Evolutionary conservation across 1,140 invertebrate genomes (phyloP).

Genomic region (Meloidogyne hapla): DNA sequence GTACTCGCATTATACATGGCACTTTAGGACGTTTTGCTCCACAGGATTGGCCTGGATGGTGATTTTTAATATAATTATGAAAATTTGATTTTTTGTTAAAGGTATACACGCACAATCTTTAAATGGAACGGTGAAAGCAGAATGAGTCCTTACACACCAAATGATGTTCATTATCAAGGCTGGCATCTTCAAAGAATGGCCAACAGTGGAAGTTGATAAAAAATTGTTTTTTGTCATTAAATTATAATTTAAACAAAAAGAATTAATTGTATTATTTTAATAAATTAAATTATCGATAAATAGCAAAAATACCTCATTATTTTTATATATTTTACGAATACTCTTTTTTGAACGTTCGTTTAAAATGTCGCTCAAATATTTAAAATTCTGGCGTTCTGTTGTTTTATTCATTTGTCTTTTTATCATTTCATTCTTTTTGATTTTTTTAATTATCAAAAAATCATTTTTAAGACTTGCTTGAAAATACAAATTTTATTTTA

Average conservation of each 20-base stretch:
- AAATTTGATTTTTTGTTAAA: neutral
- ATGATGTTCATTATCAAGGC: slow-evolving; percentile 48
- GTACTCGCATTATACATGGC: slow-evolving; percentile 53
- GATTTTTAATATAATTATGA: neutral
- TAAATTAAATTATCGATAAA: too few species aligned
- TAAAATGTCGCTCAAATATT: too few species aligned
- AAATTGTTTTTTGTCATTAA: neutral
- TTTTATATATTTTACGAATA: too few species aligned
- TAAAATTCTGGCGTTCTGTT: too few species aligned
- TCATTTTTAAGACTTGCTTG: too few species aligned
- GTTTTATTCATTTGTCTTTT: too few species aligned
- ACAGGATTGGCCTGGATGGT: slow-evolving; percentile 53
- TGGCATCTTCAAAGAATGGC: slow-evolving; percentile 42
- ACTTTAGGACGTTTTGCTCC: slow-evolving; percentile 53
- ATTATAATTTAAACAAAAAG: neutral
- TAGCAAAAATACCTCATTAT: too few species aligned
- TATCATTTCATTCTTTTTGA: too few species aligned
- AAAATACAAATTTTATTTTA: too few species aligned
- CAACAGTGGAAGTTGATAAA: slow-evolving; percentile 18
- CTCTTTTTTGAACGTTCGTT: too few species aligned
- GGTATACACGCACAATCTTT: slow-evolving; percentile 56
- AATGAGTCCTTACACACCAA: slow-evolving; percentile 48
- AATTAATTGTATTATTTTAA: too few species aligned
- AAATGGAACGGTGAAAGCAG: slow-evolving; percentile 57
- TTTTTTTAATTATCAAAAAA: too few species aligned